These are phyloP conservation scores for Sinopyrophorus schimmeli DNA, from an alignment of 2,888 invertebrate genomes.

Conservation along the genomic window DNA sequence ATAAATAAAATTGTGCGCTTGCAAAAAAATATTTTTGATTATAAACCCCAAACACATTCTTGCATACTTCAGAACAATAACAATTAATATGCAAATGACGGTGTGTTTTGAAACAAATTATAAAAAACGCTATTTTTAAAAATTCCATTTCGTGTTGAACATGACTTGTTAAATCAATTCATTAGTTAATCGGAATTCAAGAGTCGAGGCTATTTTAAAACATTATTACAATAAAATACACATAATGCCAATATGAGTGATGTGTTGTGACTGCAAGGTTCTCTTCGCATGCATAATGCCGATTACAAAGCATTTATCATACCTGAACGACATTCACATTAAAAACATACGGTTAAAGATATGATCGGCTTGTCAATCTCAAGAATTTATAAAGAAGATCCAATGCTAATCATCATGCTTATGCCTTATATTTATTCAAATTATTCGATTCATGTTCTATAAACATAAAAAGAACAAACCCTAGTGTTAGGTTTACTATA, in stretches of 20 bases:
- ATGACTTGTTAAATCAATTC: too few relatives aligned
- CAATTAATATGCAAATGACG: too few relatives aligned
- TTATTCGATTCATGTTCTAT: too few relatives aligned
- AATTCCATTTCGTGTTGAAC: neutral
- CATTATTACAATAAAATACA: constrained; percentile 42
- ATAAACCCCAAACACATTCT: too few relatives aligned
- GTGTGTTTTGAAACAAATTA: too few relatives aligned
- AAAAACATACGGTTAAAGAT: constrained; percentile 35
- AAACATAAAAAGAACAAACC: too few relatives aligned
- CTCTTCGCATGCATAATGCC: constrained; percentile 36
- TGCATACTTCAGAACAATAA: too few relatives aligned
- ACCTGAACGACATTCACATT: constrained; percentile 34
- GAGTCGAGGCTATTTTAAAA: constrained; percentile 35
- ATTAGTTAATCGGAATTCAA: constrained; percentile 19
- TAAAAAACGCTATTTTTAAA: too few relatives aligned
- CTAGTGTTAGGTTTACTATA: constrained; percentile 2
- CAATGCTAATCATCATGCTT: constrained; percentile 24
- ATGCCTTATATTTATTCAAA: constrained; percentile 13
- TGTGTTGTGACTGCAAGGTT: constrained; percentile 31
- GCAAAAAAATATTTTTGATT: too few relatives aligned
- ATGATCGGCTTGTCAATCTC: constrained; percentile 33
- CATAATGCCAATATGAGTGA: constrained; percentile 39
- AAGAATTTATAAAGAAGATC: constrained; percentile 26
- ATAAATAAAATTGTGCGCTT: too few relatives aligned
- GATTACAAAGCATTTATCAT: constrained; percentile 35